Evolutionary conservation across 2,888 invertebrate genomes (phyloP).

Genomic region (Drosophila stalkeri): DNA sequence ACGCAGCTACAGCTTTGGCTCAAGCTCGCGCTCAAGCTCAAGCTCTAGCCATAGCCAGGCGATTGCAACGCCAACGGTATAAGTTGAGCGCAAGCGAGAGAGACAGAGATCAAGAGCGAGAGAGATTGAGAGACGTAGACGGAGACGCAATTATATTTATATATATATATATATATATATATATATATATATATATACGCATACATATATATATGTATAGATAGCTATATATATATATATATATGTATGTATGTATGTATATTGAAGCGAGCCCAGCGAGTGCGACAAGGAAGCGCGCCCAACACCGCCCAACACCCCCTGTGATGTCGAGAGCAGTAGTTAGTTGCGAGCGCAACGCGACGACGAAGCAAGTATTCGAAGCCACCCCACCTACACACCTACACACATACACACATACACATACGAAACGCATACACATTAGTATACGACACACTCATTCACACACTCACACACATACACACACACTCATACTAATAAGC

Average conservation of each 20-base stretch:
- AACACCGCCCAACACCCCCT: constrained; percentile 73
- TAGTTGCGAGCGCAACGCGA: constrained; percentile 74
- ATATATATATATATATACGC: constrained; percentile 19
- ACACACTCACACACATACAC: constrained; percentile 53
- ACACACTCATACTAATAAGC: constrained; percentile 61
- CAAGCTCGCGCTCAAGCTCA: constrained; percentile 48
- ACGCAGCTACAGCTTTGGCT: constrained; percentile 73
- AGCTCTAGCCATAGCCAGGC: constrained; percentile 62
- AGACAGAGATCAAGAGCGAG: constrained; percentile 37
- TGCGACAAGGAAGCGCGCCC: constrained; percentile 49
- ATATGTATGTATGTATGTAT: constrained; percentile 16
- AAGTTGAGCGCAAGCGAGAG: constrained; percentile 20
- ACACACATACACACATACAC: constrained; percentile 45
- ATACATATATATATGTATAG: constrained; percentile 24
- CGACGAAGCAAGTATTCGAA: constrained; percentile 80
- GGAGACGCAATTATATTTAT: constrained; percentile 30
- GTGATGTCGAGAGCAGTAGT: constrained; percentile 77
- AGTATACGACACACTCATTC: constrained; percentile 43
- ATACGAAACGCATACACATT: constrained; percentile 39
- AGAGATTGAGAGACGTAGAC: constrained; percentile 39
- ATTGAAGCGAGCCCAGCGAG: constrained; percentile 55
- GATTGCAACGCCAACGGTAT: constrained; percentile 72
- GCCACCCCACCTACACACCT: constrained; percentile 80
- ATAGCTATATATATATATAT: constrained; percentile 11
- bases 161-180: constrained; percentile 14